Base-by-base conservation (phyloP, 2,888 invertebrate genomes). In the Leptarthrus brevirostris region DNA sequence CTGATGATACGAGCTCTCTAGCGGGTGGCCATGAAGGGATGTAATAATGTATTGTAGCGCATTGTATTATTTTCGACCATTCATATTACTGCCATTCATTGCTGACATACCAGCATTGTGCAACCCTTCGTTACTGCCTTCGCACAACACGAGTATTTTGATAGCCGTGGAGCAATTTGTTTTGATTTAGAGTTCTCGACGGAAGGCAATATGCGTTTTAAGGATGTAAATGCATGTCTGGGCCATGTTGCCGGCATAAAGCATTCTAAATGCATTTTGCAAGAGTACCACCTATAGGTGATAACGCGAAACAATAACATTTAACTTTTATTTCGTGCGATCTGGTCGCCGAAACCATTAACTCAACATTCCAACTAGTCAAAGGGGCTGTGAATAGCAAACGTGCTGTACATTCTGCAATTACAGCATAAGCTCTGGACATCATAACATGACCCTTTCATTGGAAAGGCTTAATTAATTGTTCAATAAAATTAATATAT, bases 401-500 rank as follows among this genome's bases (percentile, higher is more conserved):
- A 52, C 69, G 69, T 16, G 49, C 52, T 30, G 49, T 52, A 52
- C 69, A 52, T 16, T 69, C 52, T 30, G 49, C 69, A 69, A 69
- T 69, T 69, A 52, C 69, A 69, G 34, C 52, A 69, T 69, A 69
- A 69, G 69, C 52, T 49, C 52, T 20, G 52, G 52, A 69, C 52
- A 52, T 69, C 69, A 52, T 69, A 69, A 69, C 69, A 69, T 52
- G 69, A 69, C 69, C 69, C 34, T 69, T 49, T 69, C 52, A 52
- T 44, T 22, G 56, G 54, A 18, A 49, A 52, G 61, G 22, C 73
- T 73, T 47, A 73, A 73, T 73, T 73, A 73, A 73, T 73, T 73
- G 73, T 64, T 73, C 73, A 73, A 73, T 73, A 73, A 73, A 73
- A 73, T 73, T 73, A 84, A 84, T 83, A 83, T 83, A 84, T 83